Conservation (phyloP, 53 echinoderm and acorn worm species). For the Echinometra lucunter region DNA sequence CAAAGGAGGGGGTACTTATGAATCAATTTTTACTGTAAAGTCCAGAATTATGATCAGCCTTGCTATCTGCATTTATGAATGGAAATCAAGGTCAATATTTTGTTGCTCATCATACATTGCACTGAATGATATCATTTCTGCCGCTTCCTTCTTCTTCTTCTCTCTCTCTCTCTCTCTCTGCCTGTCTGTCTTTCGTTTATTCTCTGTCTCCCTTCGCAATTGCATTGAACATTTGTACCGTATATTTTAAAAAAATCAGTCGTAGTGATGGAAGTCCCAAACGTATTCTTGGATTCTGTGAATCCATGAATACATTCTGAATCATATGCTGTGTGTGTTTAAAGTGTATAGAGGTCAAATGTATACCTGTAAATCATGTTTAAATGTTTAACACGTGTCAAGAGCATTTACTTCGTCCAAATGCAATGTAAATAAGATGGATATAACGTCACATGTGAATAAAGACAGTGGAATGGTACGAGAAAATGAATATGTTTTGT, state of each 20-base stretch:
- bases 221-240: neutral
- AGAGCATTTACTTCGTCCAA: conserved; percentile 23
- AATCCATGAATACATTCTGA: neutral
- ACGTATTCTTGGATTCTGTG: neutral
- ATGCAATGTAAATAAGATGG: conserved; percentile 45
- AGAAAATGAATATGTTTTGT: neutral
- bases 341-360: neutral
- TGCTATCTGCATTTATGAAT: neutral
- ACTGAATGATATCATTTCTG: no score
- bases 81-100: neutral
- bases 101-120: neutral
- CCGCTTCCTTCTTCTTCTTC: neutral
- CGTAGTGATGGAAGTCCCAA: neutral
- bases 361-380: neutral
- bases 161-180: neutral
- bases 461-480: neutral
- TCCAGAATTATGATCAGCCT: neutral
- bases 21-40: neutral
- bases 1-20: no score
- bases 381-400: neutral
- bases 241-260: neutral
- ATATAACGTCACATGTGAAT: conserved; percentile 38
- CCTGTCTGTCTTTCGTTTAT: neutral
- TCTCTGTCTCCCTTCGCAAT: neutral
- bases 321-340: neutral